These are phyloP conservation scores for Euleptes europaea DNA, from an alignment of 2,113 vertebrate species.

Conservation along the genomic window DNA sequence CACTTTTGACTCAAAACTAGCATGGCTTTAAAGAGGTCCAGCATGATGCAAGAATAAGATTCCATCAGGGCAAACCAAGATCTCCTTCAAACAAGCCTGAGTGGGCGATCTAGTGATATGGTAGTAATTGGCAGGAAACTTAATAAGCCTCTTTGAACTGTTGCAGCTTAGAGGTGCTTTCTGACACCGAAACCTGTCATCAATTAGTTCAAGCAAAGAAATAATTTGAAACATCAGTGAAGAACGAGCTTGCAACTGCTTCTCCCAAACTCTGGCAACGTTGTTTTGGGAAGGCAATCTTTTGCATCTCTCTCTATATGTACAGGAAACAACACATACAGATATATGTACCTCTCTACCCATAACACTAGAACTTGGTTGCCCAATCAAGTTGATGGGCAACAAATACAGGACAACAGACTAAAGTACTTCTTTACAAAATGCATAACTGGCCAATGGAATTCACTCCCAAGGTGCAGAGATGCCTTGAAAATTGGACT, in stretches of 20 bases:
- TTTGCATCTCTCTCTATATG: neutral
- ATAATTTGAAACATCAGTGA: conserved; percentile 4
- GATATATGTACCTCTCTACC: too few species aligned
- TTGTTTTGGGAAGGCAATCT: neutral
- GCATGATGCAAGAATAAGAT: neutral
- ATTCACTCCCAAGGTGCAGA: too few species aligned
- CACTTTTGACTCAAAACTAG: neutral
- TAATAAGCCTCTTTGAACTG: neutral
- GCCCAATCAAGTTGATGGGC: too few species aligned
- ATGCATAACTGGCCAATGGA: too few species aligned
- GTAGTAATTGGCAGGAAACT: neutral
- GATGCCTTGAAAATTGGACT: too few species aligned
- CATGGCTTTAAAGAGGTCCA: neutral
- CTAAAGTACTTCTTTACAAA: too few species aligned
- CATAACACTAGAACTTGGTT: too few species aligned
- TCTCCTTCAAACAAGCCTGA: neutral
- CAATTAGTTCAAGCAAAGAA: neutral
- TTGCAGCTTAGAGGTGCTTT: neutral
- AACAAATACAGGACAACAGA: too few species aligned
- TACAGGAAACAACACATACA: neutral
- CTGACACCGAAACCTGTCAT: neutral
- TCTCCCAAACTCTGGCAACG: neutral
- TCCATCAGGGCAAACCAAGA: neutral
- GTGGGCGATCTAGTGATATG: neutral
- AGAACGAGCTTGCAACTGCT: neutral